phyloP scores from a whole-genome alignment of 2,888 invertebrate species.

The Euzophera pinguis region DNA sequence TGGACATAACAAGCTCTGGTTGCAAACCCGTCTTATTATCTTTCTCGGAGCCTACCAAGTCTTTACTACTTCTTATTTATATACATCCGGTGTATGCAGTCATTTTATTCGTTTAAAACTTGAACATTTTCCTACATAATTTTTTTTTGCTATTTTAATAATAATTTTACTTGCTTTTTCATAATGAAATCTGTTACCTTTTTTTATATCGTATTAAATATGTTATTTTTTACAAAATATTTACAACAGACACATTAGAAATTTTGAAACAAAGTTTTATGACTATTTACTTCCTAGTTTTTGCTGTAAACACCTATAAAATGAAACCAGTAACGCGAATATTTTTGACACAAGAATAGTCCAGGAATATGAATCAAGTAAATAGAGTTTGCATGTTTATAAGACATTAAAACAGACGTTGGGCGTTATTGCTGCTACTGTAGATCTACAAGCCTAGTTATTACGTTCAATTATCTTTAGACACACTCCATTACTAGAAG shows the following conservation, averaged over 20 bases:
- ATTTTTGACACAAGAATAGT: background rate
- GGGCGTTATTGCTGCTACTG: conserved; percentile 20
- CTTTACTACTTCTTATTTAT: background rate
- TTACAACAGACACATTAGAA: background rate
- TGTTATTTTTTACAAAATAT: background rate
- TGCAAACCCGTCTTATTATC: conserved; percentile 10
- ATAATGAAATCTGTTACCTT: too few species aligned
- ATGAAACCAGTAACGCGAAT: conserved; percentile 1
- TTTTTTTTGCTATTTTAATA: background rate
- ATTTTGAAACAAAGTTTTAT: conserved; percentile 1
- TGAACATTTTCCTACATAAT: too few species aligned
- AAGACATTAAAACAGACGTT: conserved; percentile 20
- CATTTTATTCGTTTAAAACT: background rate
- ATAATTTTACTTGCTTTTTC: background rate
- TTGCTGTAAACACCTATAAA: conserved; percentile 7
- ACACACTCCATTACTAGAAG: background rate
- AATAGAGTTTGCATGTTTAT: conserved; percentile 27
- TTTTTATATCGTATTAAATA: too few species aligned
- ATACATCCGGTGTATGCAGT: background rate
- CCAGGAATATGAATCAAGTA: conserved; percentile 14
- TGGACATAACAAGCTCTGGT: conserved; percentile 8
- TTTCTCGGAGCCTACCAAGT: conserved; percentile 3
- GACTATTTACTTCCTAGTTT: conserved; percentile 6
- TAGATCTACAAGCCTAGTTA: conserved; percentile 3
- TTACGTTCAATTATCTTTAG: conserved; percentile 10